These are phyloP conservation scores for Phaethornis superciliosus DNA, from an alignment of 2,113 vertebrate species.

Conservation along the genomic window DNA sequence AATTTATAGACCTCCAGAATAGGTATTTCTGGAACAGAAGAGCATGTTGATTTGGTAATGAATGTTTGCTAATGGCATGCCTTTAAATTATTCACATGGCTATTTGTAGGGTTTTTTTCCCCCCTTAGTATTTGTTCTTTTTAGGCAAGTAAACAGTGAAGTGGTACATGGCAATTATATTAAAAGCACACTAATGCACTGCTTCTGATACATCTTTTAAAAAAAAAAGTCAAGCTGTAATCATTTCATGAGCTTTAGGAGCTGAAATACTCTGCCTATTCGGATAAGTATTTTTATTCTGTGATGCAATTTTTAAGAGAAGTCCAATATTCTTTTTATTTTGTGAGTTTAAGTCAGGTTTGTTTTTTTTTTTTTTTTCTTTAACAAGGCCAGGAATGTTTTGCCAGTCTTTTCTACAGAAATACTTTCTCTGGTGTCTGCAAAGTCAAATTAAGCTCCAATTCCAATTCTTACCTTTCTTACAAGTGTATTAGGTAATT, in stretches of 20 bases:
- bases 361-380: not conserved
- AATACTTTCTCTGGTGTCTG: not conserved
- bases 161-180: not conserved
- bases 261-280: not conserved
- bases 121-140: not conserved
- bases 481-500: conserved; percentile 89
- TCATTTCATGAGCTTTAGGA: not conserved
- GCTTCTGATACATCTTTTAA: not conserved
- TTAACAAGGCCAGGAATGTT: not conserved
- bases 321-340: not conserved
- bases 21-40: not conserved
- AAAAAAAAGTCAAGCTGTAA: not conserved
- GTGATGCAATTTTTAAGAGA: not conserved
- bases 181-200: not conserved
- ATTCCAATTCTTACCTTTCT: conserved; percentile 79
- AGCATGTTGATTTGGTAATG: not conserved
- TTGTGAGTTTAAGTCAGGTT: not conserved
- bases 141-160: not conserved
- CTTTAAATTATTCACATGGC: not conserved
- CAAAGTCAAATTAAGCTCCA: not conserved
- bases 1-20: not conserved
- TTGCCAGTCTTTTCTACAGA: not conserved
- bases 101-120: not conserved
- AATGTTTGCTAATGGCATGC: not conserved
- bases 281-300: not conserved